Percentiles rank a stretch among this genome's conserved stretches.
Evolutionary conservation across 2,888 invertebrate species (phyloP).

Genomic region (Dasypolia templi): DNA sequence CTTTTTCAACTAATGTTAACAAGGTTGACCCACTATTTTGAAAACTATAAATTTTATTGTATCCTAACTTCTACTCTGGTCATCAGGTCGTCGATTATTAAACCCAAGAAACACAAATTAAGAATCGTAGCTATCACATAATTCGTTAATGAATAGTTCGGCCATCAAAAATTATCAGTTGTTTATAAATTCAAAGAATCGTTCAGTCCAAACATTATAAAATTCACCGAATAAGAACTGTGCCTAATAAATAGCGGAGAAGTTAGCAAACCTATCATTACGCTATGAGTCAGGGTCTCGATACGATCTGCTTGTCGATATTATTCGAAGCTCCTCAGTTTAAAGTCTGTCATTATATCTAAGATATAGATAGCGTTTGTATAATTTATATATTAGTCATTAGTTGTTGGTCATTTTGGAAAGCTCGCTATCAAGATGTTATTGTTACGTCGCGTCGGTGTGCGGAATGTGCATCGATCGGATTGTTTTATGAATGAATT

Average conservation of each 20-base stretch:
- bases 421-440: constrained; percentile 63
- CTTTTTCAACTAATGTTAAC: background rate
- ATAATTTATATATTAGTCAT: constrained; percentile 67
- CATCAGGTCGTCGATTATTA: constrained; percentile 25
- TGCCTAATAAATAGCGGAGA: constrained; percentile 77
- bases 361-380: constrained; percentile 65
- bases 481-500: background rate
- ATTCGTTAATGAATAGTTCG: constrained; percentile 66
- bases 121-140: constrained; percentile 59
- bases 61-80: background rate
- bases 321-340: constrained; percentile 64
- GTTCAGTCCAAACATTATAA: constrained; percentile 70
- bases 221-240: constrained; percentile 78
- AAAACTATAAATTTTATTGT: constrained; percentile 4
- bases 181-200: constrained; percentile 72
- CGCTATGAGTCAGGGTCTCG: constrained; percentile 77
- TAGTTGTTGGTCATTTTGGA: constrained; percentile 62
- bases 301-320: constrained; percentile 72
- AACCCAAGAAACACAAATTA: constrained; percentile 51
- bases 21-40: background rate
- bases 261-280: constrained; percentile 81
- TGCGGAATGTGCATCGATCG: constrained; percentile 23
- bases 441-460: constrained; percentile 28
- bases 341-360: constrained; percentile 72
- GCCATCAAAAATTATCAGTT: constrained; percentile 70